These are phyloP conservation scores for Girardinichthys multiradiatus DNA, from an alignment of 2,113 vertebrate genomes.

Conservation along the genomic window DNA sequence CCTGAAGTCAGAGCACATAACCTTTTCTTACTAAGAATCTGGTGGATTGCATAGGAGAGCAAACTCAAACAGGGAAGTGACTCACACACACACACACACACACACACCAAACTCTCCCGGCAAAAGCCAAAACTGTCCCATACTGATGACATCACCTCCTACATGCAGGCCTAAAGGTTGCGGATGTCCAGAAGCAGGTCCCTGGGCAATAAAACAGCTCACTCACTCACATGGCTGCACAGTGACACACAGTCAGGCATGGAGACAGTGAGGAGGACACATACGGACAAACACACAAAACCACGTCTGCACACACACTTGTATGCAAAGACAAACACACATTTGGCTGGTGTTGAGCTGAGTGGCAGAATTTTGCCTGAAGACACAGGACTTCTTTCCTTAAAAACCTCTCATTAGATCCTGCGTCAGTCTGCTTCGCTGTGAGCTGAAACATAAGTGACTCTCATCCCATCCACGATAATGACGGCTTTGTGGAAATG, in stretches of 20 bases:
- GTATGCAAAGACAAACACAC: constrained; percentile 32
- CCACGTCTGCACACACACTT: neutral
- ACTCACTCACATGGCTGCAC: constrained; percentile 41
- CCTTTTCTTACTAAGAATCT: constrained; percentile 41
- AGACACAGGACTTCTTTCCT: constrained; percentile 58
- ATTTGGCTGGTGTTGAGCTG: constrained; percentile 35
- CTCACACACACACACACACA: constrained; percentile 27
- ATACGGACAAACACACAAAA: constrained; percentile 7
- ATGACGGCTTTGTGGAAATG: neutral
- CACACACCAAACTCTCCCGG: constrained; percentile 34
- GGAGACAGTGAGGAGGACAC: constrained; percentile 12
- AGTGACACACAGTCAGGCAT: constrained; percentile 3
- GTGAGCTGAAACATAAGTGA: constrained; percentile 14
- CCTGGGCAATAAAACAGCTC: constrained; percentile 45
- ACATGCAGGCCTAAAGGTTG: constrained; percentile 60
- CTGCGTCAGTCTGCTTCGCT: constrained; percentile 13
- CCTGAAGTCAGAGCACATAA: constrained; percentile 24
- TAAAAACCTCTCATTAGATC: constrained; percentile 57
- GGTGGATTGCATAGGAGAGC: constrained; percentile 26
- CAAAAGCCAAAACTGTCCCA: constrained; percentile 47
- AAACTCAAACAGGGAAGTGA: constrained; percentile 36
- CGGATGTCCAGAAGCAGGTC: constrained; percentile 57
- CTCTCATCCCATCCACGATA: constrained; percentile 4
- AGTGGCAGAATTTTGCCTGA: constrained; percentile 64
- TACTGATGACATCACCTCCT: constrained; percentile 66